These are phyloP conservation scores for Myopa tessellatipennis DNA, from an alignment of 2,888 invertebrate species.

Conservation along the genomic window DNA sequence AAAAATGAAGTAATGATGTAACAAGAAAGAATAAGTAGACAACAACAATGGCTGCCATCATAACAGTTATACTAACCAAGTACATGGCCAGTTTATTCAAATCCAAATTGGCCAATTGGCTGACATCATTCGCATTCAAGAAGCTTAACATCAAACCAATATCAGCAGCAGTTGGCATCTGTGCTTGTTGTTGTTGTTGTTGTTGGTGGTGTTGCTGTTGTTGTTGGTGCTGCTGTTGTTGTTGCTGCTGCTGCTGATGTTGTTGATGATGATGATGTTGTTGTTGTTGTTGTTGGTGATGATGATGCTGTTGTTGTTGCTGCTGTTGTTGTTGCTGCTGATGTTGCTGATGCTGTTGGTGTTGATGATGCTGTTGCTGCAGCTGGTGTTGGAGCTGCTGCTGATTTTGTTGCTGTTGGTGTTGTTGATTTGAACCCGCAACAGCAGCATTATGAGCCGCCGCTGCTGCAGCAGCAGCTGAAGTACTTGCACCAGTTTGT, in stretches of 20 bases:
- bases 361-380: conserved; percentile 53
- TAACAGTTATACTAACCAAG: conserved; percentile 73
- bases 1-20: neutral
- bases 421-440: conserved; percentile 37
- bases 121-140: conserved; percentile 69
- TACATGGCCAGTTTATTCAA: conserved; percentile 80
- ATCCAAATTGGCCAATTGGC: conserved; percentile 79
- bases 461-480: conserved; percentile 60
- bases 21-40: neutral
- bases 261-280: conserved; percentile 36
- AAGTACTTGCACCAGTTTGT: conserved; percentile 59
- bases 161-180: conserved; percentile 68
- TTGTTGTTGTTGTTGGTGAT: conserved; percentile 64
- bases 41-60: conserved; percentile 51
- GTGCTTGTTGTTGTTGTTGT: conserved; percentile 55
- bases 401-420: conserved; percentile 33
- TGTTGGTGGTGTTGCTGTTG: conserved; percentile 51
- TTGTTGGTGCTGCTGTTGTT: conserved; percentile 52
- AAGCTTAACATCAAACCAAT: conserved; percentile 68
- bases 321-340: conserved; percentile 49
- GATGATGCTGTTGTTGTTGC: conserved; percentile 43
- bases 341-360: conserved; percentile 53
- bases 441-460: conserved; percentile 49
- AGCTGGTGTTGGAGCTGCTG: conserved; percentile 55
- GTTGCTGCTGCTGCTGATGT: conserved; percentile 46